phyloP scores from a whole-genome alignment of 2,888 invertebrate genomes.

The Sphaerophoria taeniata region DNA sequence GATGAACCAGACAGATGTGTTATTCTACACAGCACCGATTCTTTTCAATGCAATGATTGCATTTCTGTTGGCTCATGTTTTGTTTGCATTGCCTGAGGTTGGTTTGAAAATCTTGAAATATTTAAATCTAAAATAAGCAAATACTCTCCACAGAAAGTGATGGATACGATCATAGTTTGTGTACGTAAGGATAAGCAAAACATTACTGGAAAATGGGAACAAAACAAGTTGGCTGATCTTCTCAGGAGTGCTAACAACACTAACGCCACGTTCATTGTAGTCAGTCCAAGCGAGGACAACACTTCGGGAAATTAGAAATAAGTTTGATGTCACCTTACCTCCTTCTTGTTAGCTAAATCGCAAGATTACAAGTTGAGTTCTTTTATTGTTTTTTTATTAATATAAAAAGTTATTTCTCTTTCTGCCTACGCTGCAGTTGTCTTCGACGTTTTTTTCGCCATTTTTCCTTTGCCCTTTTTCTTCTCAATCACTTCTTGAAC shows the following conservation, averaged over 20 bases:
- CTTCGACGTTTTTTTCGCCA: slow-evolving; percentile 71
- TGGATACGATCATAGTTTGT: background rate
- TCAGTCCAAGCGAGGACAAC: background rate
- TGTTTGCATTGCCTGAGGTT: slow-evolving; percentile 96
- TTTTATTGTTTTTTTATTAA: slow-evolving; percentile 34
- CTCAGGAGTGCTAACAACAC: background rate
- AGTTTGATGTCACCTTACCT: too few species aligned
- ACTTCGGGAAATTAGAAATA: too few species aligned
- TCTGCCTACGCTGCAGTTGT: slow-evolving; percentile 10
- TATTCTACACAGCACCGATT: slow-evolving; percentile 93
- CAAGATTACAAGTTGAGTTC: too few species aligned
- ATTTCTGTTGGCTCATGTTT: slow-evolving; percentile 96
- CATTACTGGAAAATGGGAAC: background rate
- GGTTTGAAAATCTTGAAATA: background rate
- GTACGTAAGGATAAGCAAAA: background rate
- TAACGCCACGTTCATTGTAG: background rate
- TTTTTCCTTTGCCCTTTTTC: slow-evolving; percentile 78
- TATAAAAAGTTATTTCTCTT: slow-evolving; percentile 1
- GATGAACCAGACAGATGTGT: slow-evolving; percentile 88
- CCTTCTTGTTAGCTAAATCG: too few species aligned
- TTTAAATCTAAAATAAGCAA: too few species aligned
- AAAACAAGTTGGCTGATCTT: background rate
- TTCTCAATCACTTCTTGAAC: slow-evolving; percentile 78
- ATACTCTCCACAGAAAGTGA: background rate
- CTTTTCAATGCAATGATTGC: slow-evolving; percentile 92